Conservation (phyloP, 2,113 vertebrate genomes). For the Capricornis sumatraensis region DNA sequence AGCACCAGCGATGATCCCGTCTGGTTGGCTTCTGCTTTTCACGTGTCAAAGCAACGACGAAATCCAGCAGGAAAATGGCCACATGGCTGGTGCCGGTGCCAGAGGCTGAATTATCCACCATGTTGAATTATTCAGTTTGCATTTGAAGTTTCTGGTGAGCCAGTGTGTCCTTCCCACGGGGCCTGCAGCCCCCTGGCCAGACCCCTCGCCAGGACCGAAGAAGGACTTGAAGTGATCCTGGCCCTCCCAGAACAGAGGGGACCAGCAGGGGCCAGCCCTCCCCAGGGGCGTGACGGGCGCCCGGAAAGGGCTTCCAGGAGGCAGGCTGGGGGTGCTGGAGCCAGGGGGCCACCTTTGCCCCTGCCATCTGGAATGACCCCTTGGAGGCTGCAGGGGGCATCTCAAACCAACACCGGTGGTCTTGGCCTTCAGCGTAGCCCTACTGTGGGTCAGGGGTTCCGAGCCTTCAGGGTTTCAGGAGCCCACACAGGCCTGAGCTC, state of each 20-base stretch:
- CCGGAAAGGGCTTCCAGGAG: neutral
- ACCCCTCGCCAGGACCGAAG: too few species aligned
- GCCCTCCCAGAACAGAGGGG: neutral
- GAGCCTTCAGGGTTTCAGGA: neutral
- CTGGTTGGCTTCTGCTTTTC: rapidly evolving
- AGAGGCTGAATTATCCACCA: neutral
- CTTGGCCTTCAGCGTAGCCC: neutral
- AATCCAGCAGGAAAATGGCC: neutral
- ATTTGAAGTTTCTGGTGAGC: neutral
- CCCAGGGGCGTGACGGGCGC: too few species aligned
- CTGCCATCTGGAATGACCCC: neutral
- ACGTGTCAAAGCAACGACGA: rapidly evolving
- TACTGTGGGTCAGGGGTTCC: neutral
- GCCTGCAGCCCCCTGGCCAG: neutral
- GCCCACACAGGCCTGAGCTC: neutral
- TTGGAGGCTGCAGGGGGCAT: rapidly evolving
- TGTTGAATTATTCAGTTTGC: neutral
- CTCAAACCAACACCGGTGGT: neutral
- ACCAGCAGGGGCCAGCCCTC: neutral
- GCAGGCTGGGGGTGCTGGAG: neutral
- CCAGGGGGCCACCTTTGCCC: neutral
- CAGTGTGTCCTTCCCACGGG: too few species aligned
- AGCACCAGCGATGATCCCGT: rapidly evolving
- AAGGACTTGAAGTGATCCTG: neutral
- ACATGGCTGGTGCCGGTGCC: rapidly evolving